Percentiles rank a stretch among this genome's conserved stretches.
Conservation (phyloP, 2,113 vertebrate genomes). For the Antechinus flavipes region DNA sequence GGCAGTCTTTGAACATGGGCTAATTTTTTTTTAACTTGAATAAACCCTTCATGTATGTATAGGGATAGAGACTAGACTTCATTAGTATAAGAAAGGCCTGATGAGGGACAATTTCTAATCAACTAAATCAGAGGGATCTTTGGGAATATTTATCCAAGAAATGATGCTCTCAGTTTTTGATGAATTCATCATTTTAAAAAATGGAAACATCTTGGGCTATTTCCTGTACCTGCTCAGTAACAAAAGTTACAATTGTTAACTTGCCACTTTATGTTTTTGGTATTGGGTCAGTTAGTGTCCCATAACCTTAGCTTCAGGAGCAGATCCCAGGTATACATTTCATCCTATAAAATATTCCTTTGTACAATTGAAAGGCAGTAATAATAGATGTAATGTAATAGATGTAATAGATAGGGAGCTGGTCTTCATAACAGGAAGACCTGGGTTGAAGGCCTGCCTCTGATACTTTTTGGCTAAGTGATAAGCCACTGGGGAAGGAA, state of each 20-base stretch:
- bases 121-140: background rate
- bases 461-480: background rate
- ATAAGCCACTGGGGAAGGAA: background rate
- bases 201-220: background rate
- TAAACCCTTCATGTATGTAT: background rate
- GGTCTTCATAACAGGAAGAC: background rate
- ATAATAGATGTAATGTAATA: too few relatives aligned
- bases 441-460: background rate
- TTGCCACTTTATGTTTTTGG: background rate
- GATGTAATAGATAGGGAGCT: background rate
- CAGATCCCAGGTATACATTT: background rate
- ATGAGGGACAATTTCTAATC: background rate
- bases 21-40: background rate
- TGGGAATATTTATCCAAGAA: background rate
- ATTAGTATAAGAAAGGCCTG: background rate
- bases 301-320: background rate
- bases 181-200: background rate
- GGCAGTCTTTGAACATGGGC: background rate
- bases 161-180: too few relatives aligned
- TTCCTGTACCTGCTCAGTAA: too few relatives aligned
- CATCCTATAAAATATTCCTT: background rate
- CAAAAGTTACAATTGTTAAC: too few relatives aligned
- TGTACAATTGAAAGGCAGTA: background rate
- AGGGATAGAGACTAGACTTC: too few relatives aligned
- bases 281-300: background rate